phyloP scores from a whole-genome alignment of 2,888 invertebrate species.

The Beris morrisii region DNA sequence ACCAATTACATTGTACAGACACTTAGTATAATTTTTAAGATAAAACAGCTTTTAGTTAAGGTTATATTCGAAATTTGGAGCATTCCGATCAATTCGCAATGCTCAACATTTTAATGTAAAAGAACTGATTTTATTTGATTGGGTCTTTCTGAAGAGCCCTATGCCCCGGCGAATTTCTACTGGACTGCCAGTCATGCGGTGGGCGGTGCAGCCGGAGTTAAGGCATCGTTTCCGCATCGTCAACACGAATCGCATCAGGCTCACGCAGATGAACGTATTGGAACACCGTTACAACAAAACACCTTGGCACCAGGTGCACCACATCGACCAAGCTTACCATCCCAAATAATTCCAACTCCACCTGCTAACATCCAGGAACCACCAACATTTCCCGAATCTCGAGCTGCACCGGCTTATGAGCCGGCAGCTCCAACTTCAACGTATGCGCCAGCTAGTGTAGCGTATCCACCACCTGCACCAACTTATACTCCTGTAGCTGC shows the following conservation, averaged over 20 bases:
- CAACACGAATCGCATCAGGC: slow-evolving; percentile 50
- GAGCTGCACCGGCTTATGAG: slow-evolving; percentile 44
- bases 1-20: too few species aligned
- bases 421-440: slow-evolving; percentile 43
- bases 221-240: slow-evolving; percentile 57
- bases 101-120: too few species aligned
- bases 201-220: slow-evolving; percentile 55
- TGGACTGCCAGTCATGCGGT: slow-evolving; percentile 78
- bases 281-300: slow-evolving; percentile 61
- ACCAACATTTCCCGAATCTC: not conserved
- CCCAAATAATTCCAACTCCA: slow-evolving; percentile 38
- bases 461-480: not conserved
- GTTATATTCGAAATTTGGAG: too few species aligned
- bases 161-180: slow-evolving; percentile 62
- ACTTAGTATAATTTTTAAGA: too few species aligned
- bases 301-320: slow-evolving; percentile 60
- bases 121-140: slow-evolving; percentile 4
- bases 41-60: too few species aligned
- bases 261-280: slow-evolving; percentile 51
- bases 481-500: not conserved
- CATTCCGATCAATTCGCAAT: too few species aligned
- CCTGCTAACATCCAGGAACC: not conserved
- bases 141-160: slow-evolving; percentile 46
- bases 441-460: slow-evolving; percentile 28
- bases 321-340: slow-evolving; percentile 60